Evolutionary conservation across 1,140 invertebrate species (phyloP).

Genomic region (Acromyrmex heyeri): DNA sequence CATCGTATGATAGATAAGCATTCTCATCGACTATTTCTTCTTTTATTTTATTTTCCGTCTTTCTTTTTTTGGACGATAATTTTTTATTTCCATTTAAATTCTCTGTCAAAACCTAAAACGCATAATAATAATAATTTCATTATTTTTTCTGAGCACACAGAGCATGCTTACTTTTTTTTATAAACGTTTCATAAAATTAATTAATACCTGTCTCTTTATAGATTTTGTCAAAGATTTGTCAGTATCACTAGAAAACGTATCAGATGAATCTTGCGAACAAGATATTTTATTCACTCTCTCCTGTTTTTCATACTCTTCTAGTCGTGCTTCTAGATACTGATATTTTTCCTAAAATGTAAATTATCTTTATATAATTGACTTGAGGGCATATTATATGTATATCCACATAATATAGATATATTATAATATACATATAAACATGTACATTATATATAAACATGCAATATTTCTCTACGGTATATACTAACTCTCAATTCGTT

Average conservation of each 20-base stretch:
- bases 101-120: slow-evolving; percentile 63
- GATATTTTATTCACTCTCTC: slow-evolving; percentile 76
- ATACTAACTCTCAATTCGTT: slow-evolving; percentile 86
- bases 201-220: slow-evolving; percentile 46
- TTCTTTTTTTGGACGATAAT: background rate
- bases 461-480: background rate
- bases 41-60: background rate
- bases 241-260: background rate
- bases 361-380: slow-evolving; percentile 9
- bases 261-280: slow-evolving; percentile 2
- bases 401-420: too few species aligned
- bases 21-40: slow-evolving; percentile 25
- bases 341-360: slow-evolving; percentile 70
- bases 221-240: background rate
- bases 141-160: slow-evolving; percentile 4
- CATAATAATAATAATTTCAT: background rate
- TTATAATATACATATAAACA: too few species aligned
- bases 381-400: background rate
- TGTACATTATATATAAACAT: too few species aligned
- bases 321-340: slow-evolving; percentile 78
- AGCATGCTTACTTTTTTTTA: background rate
- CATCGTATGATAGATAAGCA: slow-evolving; percentile 68
- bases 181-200: slow-evolving; percentile 63
- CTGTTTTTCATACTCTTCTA: slow-evolving; percentile 83
- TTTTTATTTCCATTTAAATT: slow-evolving; percentile 50